Base-by-base conservation (phyloP, 2,113 vertebrate species). In the Rhipidura dahli region DNA sequence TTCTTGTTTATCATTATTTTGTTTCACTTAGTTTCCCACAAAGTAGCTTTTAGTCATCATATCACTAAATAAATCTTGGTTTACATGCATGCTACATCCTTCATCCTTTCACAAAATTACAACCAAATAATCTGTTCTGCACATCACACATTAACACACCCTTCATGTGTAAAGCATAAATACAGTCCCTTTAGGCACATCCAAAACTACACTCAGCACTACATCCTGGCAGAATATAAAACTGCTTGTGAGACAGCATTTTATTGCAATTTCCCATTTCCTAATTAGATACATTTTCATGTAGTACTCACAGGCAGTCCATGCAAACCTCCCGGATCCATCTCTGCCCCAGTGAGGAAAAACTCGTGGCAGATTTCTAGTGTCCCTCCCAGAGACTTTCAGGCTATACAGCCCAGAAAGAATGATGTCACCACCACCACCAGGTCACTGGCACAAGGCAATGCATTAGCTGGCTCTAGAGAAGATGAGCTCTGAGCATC, bases 281-380 rank as follows among this genome's bases (percentile, higher is more conserved):
- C 68, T 77, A 19, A 56, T 86, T 33, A 42, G 44, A 68, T 75
- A 33, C 6, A 17, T 77, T 80, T 89, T 90, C 63, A 56, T 7
- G 12, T 26, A 50, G 30, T 98, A 96, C 98, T 98, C 95, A 98
- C 97, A 6, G 97, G 97, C 75, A 97, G 84, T 64, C 94, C 94
- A 26, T 96, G 98, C 50, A 98, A 95, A 87, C 93, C 97, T 94
- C 97, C 97, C 30, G 97, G 92, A 66, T 98, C 98, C 98, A 98
- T 98, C 93, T 73, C 83, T 93, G 59, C 35, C 75, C 93, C 44
- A 60, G 51, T 24, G 40, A 93, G 95, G 86, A 47, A 76, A 92
- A 90, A 47, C 26, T 7, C 1, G 50, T 26, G 82, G 54, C 40
- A 83, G 89, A 28, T 83, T 80, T 42, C 49, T 64, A 50, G n/a